These are phyloP conservation scores for Bubo scandiacus DNA, from an alignment of 2,113 vertebrate genomes.

Conservation along the genomic window DNA sequence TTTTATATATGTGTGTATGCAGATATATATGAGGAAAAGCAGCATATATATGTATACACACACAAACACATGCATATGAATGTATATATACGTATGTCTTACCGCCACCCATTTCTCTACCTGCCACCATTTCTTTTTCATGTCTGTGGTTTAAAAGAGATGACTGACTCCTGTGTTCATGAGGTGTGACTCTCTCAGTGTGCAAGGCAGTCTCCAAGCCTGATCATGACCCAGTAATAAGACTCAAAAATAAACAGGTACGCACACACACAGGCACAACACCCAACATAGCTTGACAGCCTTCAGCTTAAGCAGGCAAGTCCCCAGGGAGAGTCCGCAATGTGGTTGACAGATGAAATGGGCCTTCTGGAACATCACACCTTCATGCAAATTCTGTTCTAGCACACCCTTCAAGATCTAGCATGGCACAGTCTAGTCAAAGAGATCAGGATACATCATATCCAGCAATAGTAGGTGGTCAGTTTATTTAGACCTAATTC, in stretches of 20 bases:
- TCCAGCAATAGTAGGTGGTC: neutral
- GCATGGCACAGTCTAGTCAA: neutral
- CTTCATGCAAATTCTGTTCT: neutral
- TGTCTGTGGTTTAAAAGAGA: neutral
- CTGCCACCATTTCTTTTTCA: neutral
- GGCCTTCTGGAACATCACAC: neutral
- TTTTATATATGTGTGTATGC: neutral
- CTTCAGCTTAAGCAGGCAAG: neutral
- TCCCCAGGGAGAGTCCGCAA: neutral
- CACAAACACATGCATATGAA: neutral
- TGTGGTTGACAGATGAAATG: neutral
- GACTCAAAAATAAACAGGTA: neutral
- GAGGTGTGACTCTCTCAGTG: neutral
- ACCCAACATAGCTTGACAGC: neutral
- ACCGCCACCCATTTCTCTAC: neutral
- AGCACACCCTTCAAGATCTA: neutral
- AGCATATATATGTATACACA: neutral
- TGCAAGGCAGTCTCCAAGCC: neutral
- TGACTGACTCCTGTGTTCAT: neutral
- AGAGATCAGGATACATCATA: neutral
- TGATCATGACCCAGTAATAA: neutral
- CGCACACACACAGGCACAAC: neutral
- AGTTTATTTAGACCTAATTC: neutral
- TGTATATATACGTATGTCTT: neutral
- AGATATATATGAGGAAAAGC: neutral